These are phyloP conservation scores for Gryllus bimaculatus DNA, from an alignment of 1,140 invertebrate genomes.

Conservation along the genomic window DNA sequence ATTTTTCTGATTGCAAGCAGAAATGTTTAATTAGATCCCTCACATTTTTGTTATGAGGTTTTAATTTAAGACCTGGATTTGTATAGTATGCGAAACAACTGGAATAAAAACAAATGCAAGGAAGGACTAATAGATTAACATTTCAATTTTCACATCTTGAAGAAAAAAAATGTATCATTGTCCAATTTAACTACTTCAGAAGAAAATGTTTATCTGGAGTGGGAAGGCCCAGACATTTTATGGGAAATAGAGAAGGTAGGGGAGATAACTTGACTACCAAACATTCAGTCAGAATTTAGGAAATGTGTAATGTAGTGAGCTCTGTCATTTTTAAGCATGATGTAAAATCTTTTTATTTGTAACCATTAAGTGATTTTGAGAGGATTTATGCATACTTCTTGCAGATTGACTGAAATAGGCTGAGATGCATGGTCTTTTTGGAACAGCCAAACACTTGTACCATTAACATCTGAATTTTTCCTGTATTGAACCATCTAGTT, in stretches of 20 bases:
- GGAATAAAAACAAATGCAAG: neutral
- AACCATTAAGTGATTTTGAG: neutral
- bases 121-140: neutral
- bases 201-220: neutral
- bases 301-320: too few relatives aligned
- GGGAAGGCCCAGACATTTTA: neutral
- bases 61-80: neutral
- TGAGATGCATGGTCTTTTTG: neutral
- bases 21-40: neutral
- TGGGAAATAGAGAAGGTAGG: neutral
- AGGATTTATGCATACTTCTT: neutral
- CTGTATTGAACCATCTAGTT: too few relatives aligned
- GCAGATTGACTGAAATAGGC: neutral
- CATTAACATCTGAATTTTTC: too few relatives aligned
- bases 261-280: neutral
- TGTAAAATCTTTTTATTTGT: too few relatives aligned
- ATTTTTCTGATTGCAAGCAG: neutral
- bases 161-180: neutral
- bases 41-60: neutral
- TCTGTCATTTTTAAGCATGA: too few relatives aligned
- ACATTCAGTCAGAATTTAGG: too few relatives aligned
- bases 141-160: neutral
- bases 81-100: neutral
- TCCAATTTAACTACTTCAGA: too few relatives aligned
- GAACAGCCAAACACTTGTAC: neutral